Percentiles rank a stretch among this genome's conserved stretches.
phyloP scores from a whole-genome alignment of 2,888 invertebrate genomes.

The Pandemis corylana region DNA sequence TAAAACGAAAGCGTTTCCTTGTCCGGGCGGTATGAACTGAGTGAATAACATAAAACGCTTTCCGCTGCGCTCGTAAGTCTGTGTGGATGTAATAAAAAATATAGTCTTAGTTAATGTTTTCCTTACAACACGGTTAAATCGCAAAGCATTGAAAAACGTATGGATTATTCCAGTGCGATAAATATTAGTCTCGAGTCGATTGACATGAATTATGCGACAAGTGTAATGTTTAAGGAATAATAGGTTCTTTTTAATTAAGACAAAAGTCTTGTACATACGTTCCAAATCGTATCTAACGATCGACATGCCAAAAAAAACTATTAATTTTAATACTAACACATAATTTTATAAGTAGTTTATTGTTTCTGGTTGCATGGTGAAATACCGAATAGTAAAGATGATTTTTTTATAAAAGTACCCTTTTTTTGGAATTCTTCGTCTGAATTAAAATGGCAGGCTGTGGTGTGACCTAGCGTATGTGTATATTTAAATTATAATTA shows the following conservation, averaged over 20 bases:
- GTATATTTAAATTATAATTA: slow-evolving; percentile 46
- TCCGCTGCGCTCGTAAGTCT: not conserved
- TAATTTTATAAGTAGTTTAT: slow-evolving; percentile 37
- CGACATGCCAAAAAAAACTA: slow-evolving; percentile 38
- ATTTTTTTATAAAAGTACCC: slow-evolving; percentile 43
- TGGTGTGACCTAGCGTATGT: slow-evolving; percentile 70
- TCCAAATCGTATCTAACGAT: slow-evolving; percentile 29
- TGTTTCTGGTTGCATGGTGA: slow-evolving; percentile 71
- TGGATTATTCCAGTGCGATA: not conserved
- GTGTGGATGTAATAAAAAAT: not conserved
- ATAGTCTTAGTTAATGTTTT: slow-evolving; percentile 2
- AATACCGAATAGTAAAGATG: slow-evolving; percentile 65
- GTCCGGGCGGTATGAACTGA: not conserved
- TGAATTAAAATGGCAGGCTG: slow-evolving; percentile 58
- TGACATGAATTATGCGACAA: not conserved
- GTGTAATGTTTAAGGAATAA: slow-evolving; percentile 9
- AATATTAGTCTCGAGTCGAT: not conserved
- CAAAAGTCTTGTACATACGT: slow-evolving; percentile 37
- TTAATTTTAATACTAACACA: slow-evolving; percentile 38
- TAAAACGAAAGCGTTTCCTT: not conserved
- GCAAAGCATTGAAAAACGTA: not conserved
- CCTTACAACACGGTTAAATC: not conserved
- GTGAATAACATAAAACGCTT: not conserved
- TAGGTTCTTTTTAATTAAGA: slow-evolving; percentile 28
- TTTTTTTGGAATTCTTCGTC: slow-evolving; percentile 46